phyloP scores from a whole-genome alignment of 2,113 vertebrate species.

The Sapayoa aenigma region DNA sequence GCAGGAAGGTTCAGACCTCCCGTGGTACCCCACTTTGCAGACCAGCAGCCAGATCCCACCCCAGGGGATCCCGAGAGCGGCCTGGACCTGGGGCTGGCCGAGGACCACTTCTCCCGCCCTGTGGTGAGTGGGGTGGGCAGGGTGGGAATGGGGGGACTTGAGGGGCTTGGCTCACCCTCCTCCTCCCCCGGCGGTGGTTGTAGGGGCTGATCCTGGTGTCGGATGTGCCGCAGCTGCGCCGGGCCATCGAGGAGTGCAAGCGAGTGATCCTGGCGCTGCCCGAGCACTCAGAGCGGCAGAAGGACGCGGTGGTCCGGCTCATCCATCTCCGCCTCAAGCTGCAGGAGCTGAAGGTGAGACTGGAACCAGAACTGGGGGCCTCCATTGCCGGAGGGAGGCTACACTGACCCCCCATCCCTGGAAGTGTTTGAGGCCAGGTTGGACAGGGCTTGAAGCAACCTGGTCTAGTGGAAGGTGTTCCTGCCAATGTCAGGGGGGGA shows the following conservation, averaged over 20 bases:
- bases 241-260: slow-evolving; percentile 94
- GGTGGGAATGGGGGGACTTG: fast-evolving
- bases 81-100: slow-evolving; percentile 89
- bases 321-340: slow-evolving; percentile 96
- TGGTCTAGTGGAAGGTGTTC: background rate
- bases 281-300: slow-evolving; percentile 92
- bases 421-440: no score
- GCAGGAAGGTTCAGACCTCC: background rate
- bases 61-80: slow-evolving; percentile 65
- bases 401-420: background rate
- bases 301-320: slow-evolving; percentile 93
- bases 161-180: background rate
- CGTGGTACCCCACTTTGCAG: slow-evolving; percentile 44
- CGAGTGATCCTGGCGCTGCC: slow-evolving; percentile 88
- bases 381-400: background rate
- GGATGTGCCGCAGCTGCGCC: slow-evolving; percentile 86
- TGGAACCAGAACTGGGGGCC: fast-evolving
- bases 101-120: slow-evolving; percentile 93
- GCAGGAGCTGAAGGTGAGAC: slow-evolving; percentile 90
- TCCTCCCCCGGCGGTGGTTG: background rate
- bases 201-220: slow-evolving; percentile 90
- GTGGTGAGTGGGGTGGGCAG: slow-evolving; percentile 72
- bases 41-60: slow-evolving; percentile 69
- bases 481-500: no score
- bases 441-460: background rate